Evolutionary conservation across 2,888 invertebrate species (phyloP).

Genomic region (Cactoblastis cactorum): DNA sequence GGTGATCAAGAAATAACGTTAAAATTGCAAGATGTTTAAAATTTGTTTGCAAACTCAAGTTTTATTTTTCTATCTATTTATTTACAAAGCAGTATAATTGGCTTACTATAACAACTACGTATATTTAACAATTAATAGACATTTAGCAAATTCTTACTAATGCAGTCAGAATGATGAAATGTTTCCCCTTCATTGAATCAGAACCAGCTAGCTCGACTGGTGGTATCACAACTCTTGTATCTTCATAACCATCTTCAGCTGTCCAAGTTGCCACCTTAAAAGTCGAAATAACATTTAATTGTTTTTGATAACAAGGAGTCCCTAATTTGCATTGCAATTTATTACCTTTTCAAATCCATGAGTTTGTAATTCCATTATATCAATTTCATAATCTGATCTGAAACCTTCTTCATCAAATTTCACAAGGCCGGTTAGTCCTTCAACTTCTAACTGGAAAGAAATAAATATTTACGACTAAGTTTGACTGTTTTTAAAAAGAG

Average conservation of each 20-base stretch:
- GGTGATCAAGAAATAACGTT: too few relatives aligned
- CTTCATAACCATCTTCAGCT: slow-evolving; percentile 78
- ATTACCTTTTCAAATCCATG: slow-evolving; percentile 81
- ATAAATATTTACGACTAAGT: not conserved
- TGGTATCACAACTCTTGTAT: slow-evolving; percentile 67
- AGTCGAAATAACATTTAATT: not conserved
- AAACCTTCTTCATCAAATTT: slow-evolving; percentile 89
- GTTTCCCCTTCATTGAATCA: slow-evolving; percentile 79
- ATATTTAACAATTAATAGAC: too few relatives aligned
- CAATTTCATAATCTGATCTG: slow-evolving; percentile 83
- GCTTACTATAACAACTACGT: too few relatives aligned
- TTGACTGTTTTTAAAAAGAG: slow-evolving; percentile 56
- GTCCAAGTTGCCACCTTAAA: slow-evolving; percentile 83
- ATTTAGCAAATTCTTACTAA: slow-evolving; percentile 69
- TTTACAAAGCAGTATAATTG: too few relatives aligned
- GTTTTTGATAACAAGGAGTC: too few relatives aligned
- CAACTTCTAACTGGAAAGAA: slow-evolving; percentile 77
- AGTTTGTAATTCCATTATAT: slow-evolving; percentile 82
- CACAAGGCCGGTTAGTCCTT: slow-evolving; percentile 87
- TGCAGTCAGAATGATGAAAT: slow-evolving; percentile 79
- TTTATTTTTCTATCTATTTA: too few relatives aligned
- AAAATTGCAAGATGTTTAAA: too few relatives aligned
- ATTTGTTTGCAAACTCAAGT: too few relatives aligned
- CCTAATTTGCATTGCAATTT: too few relatives aligned
- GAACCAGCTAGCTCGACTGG: slow-evolving; percentile 69